Conservation (phyloP, 2,888 invertebrate genomes). For the Acrobasis repandana region DNA sequence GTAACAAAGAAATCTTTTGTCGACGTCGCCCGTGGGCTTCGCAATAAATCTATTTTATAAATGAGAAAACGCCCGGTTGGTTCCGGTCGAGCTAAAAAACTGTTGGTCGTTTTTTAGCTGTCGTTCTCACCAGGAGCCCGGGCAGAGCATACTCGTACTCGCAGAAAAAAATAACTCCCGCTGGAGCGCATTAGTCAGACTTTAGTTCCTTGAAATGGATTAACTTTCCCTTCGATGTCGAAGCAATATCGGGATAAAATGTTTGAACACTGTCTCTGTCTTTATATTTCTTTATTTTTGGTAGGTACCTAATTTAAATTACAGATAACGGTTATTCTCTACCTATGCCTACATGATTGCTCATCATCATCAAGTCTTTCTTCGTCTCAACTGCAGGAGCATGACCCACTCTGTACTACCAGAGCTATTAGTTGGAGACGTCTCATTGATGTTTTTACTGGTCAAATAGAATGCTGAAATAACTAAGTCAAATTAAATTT, state of each 20-base stretch:
- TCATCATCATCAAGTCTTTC: no score
- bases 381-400: no score
- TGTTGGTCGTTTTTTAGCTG: conserved; percentile 22
- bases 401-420: no score
- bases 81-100: conserved; percentile 21
- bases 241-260: neutral
- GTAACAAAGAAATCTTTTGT: conserved; percentile 34
- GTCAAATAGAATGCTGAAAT: neutral
- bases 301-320: neutral
- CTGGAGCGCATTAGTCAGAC: neutral
- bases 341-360: no score
- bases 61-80: conserved; percentile 25
- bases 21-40: conserved; percentile 24
- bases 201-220: conserved; percentile 3
- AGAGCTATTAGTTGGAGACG: no score
- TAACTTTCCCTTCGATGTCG: neutral
- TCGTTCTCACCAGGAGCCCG: conserved; percentile 1
- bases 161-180: conserved; percentile 8
- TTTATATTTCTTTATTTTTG: no score
- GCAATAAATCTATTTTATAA: conserved; percentile 31
- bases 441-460: neutral
- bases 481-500: neutral
- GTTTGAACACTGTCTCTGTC: neutral
- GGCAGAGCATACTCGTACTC: neutral
- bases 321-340: neutral